Base-by-base conservation (phyloP, 2,888 invertebrate genomes). In the Epirrita christyi region DNA sequence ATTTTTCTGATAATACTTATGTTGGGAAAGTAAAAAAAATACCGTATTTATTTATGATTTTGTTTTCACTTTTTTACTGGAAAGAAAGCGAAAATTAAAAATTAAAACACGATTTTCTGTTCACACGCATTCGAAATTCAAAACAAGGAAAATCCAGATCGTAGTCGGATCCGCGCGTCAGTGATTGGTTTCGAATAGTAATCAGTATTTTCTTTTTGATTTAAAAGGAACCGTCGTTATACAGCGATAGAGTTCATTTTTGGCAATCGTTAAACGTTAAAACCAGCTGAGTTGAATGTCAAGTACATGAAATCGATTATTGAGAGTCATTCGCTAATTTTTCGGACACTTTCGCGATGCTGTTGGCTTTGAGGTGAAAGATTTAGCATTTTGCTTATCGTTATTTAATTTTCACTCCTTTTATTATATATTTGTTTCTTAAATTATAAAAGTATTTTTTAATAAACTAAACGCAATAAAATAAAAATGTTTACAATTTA, bases 301-400 rank as follows among this genome's bases (percentile, higher is more conserved):
- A 90, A 88, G 85, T 85, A 86, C 85, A 85, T 82, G 85, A 88
- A 88, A 90, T 88, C 83, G 85, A 85, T 88, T 84, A 78, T 67
- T 56, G 59, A 70, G 75, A 73, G 67, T 78, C 64, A 69, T 63
- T 77, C 63, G 73, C 73, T 56, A 77, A 83, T 85, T 83, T 78
- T 87, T 83, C 75, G 82, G 72, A 77, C 78, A 85, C 89, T 90
- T 89, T 89, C 88, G 64, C 60, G 71, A 75, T 81, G 77, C 72
- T 76, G 71, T 68, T 77, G 73, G 68, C 78, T 68, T 69, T 61
- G 55, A 56, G 59, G 75, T 73, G 77, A 83, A 83, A 80, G 79
- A 80, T 37, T 82, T 81, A 72, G 70, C 75, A 81, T 82, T 72
- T 71, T 47, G 28, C 37, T 32, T 32, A 7, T 7, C 21, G 21